phyloP scores from a whole-genome alignment of 2,113 vertebrate genomes.

The Rhinolophus sinicus region DNA sequence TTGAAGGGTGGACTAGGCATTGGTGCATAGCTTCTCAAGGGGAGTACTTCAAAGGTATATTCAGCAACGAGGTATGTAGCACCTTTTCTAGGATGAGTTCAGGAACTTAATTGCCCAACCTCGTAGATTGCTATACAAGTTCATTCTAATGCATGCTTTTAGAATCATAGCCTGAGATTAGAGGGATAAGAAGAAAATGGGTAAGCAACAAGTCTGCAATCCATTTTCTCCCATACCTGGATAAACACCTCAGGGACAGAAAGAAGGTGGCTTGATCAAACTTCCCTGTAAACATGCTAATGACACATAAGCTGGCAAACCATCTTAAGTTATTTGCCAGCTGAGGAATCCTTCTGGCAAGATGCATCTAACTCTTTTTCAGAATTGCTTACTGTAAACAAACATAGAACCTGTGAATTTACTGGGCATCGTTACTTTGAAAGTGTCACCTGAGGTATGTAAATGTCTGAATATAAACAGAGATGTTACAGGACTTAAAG shows the following conservation, averaged over 20 bases:
- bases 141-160: not conserved
- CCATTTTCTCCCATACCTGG: not conserved
- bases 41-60: no score
- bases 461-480: not conserved
- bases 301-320: not conserved
- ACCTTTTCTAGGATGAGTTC: no score
- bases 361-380: no score
- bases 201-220: not conserved
- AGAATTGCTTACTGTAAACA: not conserved
- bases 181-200: not conserved
- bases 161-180: not conserved
- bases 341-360: not conserved
- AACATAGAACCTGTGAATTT: not conserved
- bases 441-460: not conserved
- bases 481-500: not conserved
- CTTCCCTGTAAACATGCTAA: not conserved
- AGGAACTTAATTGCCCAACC: no score
- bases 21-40: no score
- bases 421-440: not conserved
- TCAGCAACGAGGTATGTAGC: no score
- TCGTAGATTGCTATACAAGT: not conserved
- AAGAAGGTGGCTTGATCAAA: not conserved
- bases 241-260: not conserved
- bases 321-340: not conserved
- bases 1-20: no score